Conservation (phyloP, 2,888 invertebrate species). For the Rhagonycha lutea region DNA sequence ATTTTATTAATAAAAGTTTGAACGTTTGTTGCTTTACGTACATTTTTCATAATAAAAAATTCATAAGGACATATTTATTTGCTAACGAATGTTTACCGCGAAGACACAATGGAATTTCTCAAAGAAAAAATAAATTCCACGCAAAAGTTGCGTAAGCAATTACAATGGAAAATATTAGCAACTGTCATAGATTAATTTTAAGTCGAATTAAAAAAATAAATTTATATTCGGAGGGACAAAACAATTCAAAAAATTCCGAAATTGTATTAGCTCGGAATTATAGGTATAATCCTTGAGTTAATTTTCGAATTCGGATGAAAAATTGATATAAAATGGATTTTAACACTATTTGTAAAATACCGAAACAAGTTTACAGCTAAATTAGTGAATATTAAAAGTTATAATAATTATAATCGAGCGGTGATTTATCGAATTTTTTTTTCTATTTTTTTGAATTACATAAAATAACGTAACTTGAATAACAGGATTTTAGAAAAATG, state of each 20-base stretch:
- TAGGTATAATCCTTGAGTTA: neutral
- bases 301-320: neutral
- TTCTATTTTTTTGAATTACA: neutral
- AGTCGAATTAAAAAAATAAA: neutral
- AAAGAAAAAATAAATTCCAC: neutral
- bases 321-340: neutral
- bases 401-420: neutral
- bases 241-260: neutral
- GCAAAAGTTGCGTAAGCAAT: neutral
- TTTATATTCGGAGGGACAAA: neutral
- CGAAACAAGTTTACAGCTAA: neutral
- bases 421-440: neutral
- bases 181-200: neutral
- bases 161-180: neutral
- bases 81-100: neutral
- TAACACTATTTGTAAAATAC: neutral
- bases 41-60: neutral
- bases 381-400: neutral
- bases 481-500: neutral
- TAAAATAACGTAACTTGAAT: neutral
- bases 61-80: neutral
- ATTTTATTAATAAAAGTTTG: neutral
- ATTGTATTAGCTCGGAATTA: neutral
- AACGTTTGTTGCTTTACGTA: neutral
- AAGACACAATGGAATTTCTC: neutral